Conservation (phyloP, 2,113 vertebrate genomes). For the Sprattus sprattus region DNA sequence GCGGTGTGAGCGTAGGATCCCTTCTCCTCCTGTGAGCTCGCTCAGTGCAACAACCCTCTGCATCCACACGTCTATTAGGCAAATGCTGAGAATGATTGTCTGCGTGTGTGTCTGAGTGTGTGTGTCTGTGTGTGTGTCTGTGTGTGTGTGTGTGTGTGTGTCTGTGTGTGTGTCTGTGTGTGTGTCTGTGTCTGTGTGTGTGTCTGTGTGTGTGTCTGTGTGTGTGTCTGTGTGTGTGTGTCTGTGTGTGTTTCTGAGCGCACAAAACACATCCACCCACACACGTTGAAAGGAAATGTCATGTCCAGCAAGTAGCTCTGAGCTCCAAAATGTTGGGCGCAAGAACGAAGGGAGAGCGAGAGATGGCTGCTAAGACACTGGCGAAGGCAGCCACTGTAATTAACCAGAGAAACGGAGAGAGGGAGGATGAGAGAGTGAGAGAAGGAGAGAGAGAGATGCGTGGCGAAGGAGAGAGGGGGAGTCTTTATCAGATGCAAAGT, state of each 20-base stretch:
- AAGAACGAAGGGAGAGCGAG: not conserved
- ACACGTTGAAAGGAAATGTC: not conserved
- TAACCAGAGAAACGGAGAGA: not conserved
- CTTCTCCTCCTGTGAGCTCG: not conserved
- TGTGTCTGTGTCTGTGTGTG: not conserved
- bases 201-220: not conserved
- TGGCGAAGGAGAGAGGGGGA: constrained; percentile 5
- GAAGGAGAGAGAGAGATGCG: not conserved
- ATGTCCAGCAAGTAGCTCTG: constrained; percentile 5
- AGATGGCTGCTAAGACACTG: not conserved
- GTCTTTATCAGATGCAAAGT: constrained; percentile 47
- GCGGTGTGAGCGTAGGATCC: not conserved
- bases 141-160: not conserved
- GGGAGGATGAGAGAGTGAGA: not conserved
- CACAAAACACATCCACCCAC: not conserved
- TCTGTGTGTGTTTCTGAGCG: not conserved
- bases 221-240: not conserved
- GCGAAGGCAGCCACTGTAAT: not conserved
- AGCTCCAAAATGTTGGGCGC: not conserved
- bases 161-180: too few relatives aligned
- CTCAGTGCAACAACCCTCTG: not conserved
- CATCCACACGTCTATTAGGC: not conserved
- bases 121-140: not conserved
- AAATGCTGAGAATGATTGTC: not conserved
- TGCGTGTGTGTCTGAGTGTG: not conserved